Percentiles rank a stretch among this genome's conserved stretches.
phyloP scores from a whole-genome alignment of 2,113 vertebrate species.

The Xiphias gladius region DNA sequence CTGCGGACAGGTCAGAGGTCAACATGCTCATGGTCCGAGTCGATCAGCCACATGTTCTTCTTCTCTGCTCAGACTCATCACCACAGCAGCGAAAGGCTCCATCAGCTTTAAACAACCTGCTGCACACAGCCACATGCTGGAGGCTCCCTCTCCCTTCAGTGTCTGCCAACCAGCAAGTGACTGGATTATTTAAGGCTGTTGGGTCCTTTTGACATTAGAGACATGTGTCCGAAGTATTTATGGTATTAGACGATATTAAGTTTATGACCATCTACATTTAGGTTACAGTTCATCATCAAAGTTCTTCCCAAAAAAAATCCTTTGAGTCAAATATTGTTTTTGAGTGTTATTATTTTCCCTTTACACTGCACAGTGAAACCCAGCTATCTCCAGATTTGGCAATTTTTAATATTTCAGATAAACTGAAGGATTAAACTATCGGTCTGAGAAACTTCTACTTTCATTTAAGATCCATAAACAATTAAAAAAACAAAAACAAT shows the following conservation, averaged over 20 bases:
- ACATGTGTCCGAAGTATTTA: background rate
- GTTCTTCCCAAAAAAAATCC: no score
- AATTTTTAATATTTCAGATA: no score
- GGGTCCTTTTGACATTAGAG: background rate
- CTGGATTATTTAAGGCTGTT: background rate
- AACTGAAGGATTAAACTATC: no score
- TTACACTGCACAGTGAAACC: background rate
- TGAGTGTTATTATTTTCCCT: no score
- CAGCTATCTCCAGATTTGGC: background rate
- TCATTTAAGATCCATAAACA: no score
- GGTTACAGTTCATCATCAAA: no score
- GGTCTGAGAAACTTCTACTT: no score
- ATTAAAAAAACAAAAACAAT: background rate
- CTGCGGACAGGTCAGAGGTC: slow-evolving; percentile 88
- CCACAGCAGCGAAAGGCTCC: slow-evolving; percentile 82
- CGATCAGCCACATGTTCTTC: slow-evolving; percentile 86
- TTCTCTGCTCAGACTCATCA: slow-evolving; percentile 74
- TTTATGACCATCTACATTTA: no score
- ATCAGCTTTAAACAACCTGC: slow-evolving; percentile 55
- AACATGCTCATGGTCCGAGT: slow-evolving; percentile 90
- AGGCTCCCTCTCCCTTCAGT: background rate
- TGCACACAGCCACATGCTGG: slow-evolving; percentile 40
- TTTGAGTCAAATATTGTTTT: no score
- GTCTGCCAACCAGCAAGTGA: background rate
- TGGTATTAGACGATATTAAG: background rate